phyloP scores from a whole-genome alignment of 2,888 invertebrate genomes.

The Nipponacmea schrenckii region DNA sequence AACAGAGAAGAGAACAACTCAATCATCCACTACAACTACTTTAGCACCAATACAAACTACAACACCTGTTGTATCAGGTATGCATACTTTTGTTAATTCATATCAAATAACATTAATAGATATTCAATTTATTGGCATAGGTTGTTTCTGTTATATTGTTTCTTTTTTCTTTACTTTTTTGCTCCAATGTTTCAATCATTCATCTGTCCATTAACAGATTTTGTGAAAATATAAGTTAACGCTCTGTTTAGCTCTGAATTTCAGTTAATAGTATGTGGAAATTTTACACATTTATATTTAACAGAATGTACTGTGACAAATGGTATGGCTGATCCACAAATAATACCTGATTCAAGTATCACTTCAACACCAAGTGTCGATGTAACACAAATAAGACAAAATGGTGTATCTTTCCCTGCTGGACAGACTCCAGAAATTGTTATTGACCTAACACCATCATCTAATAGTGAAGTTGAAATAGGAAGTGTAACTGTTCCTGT shows the following conservation, averaged over 20 bases:
- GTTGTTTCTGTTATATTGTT: too few relatives aligned
- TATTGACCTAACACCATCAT: not conserved
- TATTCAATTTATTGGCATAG: too few relatives aligned
- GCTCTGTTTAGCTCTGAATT: too few relatives aligned
- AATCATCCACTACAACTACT: not conserved
- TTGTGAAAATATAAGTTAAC: too few relatives aligned
- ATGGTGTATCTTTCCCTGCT: not conserved
- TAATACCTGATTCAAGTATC: not conserved
- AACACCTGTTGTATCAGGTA: not conserved
- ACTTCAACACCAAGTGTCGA: not conserved
- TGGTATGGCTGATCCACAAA: not conserved
- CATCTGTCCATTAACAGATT: too few relatives aligned
- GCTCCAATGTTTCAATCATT: too few relatives aligned
- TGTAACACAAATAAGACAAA: not conserved
- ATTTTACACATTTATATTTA: too few relatives aligned
- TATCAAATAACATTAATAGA: too few relatives aligned
- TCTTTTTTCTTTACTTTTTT: too few relatives aligned
- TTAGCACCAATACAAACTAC: not conserved
- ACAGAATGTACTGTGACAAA: not conserved
- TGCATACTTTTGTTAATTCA: too few relatives aligned
- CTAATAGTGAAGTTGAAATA: not conserved
- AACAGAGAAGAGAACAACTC: slow-evolving; percentile 3
- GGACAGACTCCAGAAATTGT: not conserved
- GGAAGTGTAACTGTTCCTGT: too few relatives aligned
- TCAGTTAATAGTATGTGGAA: too few relatives aligned